Percentiles rank a stretch among this genome's conserved stretches.
These are phyloP conservation scores for Busseola fusca DNA, from an alignment of 2,888 invertebrate species.

Conservation along the genomic window DNA sequence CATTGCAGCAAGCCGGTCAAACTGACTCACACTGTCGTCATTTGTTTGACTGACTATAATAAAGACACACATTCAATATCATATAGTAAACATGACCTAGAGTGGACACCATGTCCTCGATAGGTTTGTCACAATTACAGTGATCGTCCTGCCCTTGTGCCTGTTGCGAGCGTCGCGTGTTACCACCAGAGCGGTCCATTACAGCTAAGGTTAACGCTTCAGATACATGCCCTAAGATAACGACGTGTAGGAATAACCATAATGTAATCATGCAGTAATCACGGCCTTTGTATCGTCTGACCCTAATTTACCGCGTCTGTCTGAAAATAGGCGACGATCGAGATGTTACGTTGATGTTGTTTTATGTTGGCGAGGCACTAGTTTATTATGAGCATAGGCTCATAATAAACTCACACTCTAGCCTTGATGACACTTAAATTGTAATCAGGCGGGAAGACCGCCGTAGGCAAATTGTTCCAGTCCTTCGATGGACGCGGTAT, in stretches of 20 bases:
- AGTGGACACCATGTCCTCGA: slow-evolving; percentile 61
- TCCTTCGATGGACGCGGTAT: no score
- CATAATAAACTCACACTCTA: no score
- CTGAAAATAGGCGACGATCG: slow-evolving; percentile 13
- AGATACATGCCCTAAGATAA: slow-evolving; percentile 70
- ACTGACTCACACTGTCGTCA: neutral
- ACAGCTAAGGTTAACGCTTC: slow-evolving; percentile 67
- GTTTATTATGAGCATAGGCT: no score
- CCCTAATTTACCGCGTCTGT: slow-evolving; percentile 39
- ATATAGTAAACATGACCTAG: slow-evolving; percentile 60
- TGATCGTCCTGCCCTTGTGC: slow-evolving; percentile 79
- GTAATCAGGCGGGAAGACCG: no score
- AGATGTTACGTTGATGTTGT: slow-evolving; percentile 1
- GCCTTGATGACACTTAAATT: no score
- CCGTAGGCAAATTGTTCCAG: no score
- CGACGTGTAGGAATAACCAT: slow-evolving; percentile 57
- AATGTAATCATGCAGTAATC: slow-evolving; percentile 53
- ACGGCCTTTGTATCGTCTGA: slow-evolving; percentile 39
- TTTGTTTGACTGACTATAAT: slow-evolving; percentile 11
- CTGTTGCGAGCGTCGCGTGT: slow-evolving; percentile 76
- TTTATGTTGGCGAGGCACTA: neutral
- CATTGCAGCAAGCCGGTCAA: neutral
- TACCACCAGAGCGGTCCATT: slow-evolving; percentile 60
- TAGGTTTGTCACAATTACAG: slow-evolving; percentile 64
- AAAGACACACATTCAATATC: slow-evolving; percentile 11